Conservation (phyloP, 2,888 invertebrate species). For the Rhagonycha lutea region DNA sequence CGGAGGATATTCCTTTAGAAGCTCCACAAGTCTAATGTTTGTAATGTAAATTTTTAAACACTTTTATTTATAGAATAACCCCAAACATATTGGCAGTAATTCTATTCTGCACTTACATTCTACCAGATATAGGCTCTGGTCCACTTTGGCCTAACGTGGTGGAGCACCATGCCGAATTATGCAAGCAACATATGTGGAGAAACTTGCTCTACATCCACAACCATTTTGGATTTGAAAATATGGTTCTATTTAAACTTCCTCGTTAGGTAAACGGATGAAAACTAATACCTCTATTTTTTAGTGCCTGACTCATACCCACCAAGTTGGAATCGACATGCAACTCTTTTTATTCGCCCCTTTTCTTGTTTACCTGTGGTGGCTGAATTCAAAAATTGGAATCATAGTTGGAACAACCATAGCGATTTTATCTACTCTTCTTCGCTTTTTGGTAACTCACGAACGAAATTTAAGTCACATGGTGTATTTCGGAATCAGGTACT, state of each 20-base stretch:
- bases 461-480: conserved; percentile 65
- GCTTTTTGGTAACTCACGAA: conserved; percentile 62
- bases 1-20: no score
- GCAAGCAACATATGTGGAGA: conserved; percentile 69
- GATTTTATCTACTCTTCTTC: conserved; percentile 60
- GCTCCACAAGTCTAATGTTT: no score
- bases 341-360: conserved; percentile 64
- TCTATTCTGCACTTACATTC: conserved; percentile 65
- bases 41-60: no score
- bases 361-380: conserved; percentile 60
- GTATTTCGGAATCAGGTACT: conserved; percentile 68
- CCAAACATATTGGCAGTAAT: conserved; percentile 66
- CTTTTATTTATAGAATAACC: conserved; percentile 55
- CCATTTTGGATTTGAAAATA: conserved; percentile 70
- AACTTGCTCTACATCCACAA: conserved; percentile 70
- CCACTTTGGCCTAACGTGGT: conserved; percentile 70
- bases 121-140: conserved; percentile 64
- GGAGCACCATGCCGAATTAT: conserved; percentile 65
- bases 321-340: conserved; percentile 70
- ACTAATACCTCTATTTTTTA: conserved; percentile 40
- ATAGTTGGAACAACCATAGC: conserved; percentile 54
- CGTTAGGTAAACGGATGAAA: background rate
- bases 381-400: conserved; percentile 59
- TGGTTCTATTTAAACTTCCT: conserved; percentile 52
- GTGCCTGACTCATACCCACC: conserved; percentile 72